Evolutionary conservation across 2,888 invertebrate species (phyloP), one percentile per base, ranked within the genome.

Genomic region (Drosophila monieri): DNA sequence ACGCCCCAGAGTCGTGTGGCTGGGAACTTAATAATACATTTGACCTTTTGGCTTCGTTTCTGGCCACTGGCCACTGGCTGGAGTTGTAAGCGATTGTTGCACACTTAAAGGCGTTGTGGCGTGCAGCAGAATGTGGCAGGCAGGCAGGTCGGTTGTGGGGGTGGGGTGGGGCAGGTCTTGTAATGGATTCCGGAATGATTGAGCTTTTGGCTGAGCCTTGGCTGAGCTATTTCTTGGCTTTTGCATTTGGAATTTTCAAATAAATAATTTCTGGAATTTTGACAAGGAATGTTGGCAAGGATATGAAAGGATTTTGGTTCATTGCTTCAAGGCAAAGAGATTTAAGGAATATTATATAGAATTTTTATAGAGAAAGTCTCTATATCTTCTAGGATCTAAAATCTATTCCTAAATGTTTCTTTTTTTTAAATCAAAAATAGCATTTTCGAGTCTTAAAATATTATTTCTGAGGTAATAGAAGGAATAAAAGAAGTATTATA

Each of bases 1-100:
- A 71, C 78, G 68, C 78, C 65, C 70, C 67, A 43, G 52, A 35
- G 35, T 23, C 21, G 21, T 23, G 21, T 23, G 0, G 21, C 5
- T 5, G 21, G 4, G 21, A 23, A 23, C 21, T 77, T 66, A 64
- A 78, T 75, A 81, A 78, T 79, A 80, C 72, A 75, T 76, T 85
- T 85, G 85, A 80, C 80, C 80, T 80, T 80, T 80, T 85, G 80
- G 79, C 85, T 85, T 77, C 74, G 68, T 85, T 80, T 68, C 21
- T 23, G 21, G 52, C 27, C 14, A 48, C 61, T 39, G n/a, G 48
- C 12, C 27, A 8, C 27, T 25, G 62, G 39, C 27, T 18, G 62
- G 39, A 61, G 60, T 61, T 59, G 60, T 32, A 59, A 59, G 47
- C 47, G 60, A 47, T 30, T 59, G 60, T 61, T 61, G 60, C 60